A percentile compares a stretch with the other conserved stretches of the same genome.
Evolutionary conservation across 2,113 vertebrate species (phyloP).

Genomic region (Psephotus haematonotus): DNA sequence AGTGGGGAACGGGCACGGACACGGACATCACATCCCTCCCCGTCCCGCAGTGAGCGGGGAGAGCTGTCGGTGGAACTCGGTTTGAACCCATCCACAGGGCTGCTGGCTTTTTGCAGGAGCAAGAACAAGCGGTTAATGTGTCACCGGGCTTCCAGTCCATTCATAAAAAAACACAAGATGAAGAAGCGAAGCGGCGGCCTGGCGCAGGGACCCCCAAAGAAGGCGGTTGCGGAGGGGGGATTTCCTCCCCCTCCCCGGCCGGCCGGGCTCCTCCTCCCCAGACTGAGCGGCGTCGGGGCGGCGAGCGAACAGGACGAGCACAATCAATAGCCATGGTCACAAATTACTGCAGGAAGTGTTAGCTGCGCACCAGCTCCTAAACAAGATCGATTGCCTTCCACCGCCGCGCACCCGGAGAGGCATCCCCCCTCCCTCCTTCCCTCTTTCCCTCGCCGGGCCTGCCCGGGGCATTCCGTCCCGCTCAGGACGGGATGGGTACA

Average conservation of each 20-base stretch:
- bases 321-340: slow-evolving; percentile 38
- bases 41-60: neutral
- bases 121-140: slow-evolving; percentile 63
- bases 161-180: slow-evolving; percentile 53
- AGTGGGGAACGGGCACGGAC: neutral
- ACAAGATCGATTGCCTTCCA: slow-evolving; percentile 70
- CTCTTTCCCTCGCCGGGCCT: neutral
- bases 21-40: neutral
- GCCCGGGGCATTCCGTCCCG: neutral
- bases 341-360: slow-evolving; percentile 73
- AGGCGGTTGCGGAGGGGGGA: neutral
- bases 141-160: slow-evolving; percentile 72
- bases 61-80: neutral
- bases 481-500: neutral
- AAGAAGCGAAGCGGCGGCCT: neutral
- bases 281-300: slow-evolving; percentile 83
- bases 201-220: slow-evolving; percentile 54
- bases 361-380: slow-evolving; percentile 18
- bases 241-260: slow-evolving; percentile 21
- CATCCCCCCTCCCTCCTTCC: neutral
- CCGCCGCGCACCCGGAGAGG: neutral
- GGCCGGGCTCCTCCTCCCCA: slow-evolving; percentile 75
- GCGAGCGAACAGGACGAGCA: slow-evolving; percentile 63
- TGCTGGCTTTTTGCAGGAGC: slow-evolving; percentile 31
- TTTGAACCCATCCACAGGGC: neutral